Evolutionary conservation across 1,140 invertebrate genomes (phyloP).

Genomic region (Oreohelix idahoensis): DNA sequence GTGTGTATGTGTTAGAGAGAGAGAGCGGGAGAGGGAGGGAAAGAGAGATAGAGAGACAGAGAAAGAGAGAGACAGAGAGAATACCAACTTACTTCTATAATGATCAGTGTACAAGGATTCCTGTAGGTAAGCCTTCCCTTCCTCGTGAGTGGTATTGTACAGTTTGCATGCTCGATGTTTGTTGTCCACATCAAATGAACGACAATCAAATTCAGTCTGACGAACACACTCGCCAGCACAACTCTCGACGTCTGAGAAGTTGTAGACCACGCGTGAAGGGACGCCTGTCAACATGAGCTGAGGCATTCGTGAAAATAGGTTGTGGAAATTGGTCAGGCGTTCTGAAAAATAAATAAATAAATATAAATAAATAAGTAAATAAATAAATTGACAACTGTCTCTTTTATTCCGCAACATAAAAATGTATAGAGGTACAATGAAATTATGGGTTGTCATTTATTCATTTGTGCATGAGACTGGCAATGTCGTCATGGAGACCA

Average conservation of each 20-base stretch:
- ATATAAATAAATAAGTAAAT: too few relatives aligned
- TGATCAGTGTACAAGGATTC: conserved; percentile 55
- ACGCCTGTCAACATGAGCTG: conserved; percentile 50
- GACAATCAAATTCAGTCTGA: conserved; percentile 62
- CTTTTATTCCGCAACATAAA: too few relatives aligned
- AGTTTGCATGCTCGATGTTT: conserved; percentile 51
- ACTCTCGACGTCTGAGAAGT: conserved; percentile 49
- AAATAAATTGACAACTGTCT: too few relatives aligned
- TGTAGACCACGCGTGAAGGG: conserved; percentile 50
- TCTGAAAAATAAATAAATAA: conserved; percentile 25
- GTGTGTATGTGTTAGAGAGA: too few relatives aligned
- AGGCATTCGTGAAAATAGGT: conserved; percentile 57
- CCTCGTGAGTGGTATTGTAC: conserved; percentile 57
- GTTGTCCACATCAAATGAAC: conserved; percentile 64
- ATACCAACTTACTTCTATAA: conserved; percentile 67
- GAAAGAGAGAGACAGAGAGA: too few relatives aligned
- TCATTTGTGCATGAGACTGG: too few relatives aligned
- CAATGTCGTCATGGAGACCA: too few relatives aligned
- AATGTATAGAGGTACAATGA: too few relatives aligned
- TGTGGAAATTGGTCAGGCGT: conserved; percentile 40
- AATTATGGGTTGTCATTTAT: too few relatives aligned
- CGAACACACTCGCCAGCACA: conserved; percentile 58
- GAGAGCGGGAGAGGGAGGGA: too few relatives aligned
- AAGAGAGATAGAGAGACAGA: too few relatives aligned
- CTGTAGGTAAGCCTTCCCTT: conserved; percentile 51